Evolutionary conservation across 2,113 vertebrate genomes (phyloP).

Genomic region (Reinhardtius hippoglossoides): DNA sequence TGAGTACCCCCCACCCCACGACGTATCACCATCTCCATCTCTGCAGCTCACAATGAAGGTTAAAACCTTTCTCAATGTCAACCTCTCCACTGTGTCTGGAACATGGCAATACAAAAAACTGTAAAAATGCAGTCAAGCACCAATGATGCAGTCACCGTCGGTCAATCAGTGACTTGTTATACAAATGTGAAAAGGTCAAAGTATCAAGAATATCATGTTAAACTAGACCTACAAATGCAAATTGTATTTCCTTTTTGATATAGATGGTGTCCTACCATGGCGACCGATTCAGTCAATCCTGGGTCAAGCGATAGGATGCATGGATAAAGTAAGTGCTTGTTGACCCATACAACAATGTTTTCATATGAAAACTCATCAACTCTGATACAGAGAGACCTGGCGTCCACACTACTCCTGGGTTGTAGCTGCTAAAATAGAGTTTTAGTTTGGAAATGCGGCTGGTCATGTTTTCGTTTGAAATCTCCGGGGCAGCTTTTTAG

Average conservation of each 20-base stretch:
- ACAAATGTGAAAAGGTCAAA: conserved; percentile 38
- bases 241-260: conserved; percentile 16
- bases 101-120: conserved; percentile 39
- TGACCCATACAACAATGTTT: not conserved
- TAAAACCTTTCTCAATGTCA: conserved; percentile 51
- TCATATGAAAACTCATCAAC: too few relatives aligned
- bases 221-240: conserved; percentile 4
- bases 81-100: conserved; percentile 16
- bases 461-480: too few relatives aligned
- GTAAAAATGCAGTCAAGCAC: conserved; percentile 23
- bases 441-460: too few relatives aligned
- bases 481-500: too few relatives aligned
- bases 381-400: too few relatives aligned
- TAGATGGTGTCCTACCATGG: not conserved
- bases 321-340: not conserved
- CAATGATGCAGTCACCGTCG: conserved; percentile 29
- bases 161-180: conserved; percentile 22
- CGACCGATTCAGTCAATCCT: not conserved
- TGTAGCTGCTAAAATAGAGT: too few relatives aligned
- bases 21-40: conserved; percentile 6
- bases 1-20: not conserved
- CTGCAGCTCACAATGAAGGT: conserved; percentile 44
- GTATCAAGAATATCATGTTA: conserved; percentile 15
- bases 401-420: too few relatives aligned
- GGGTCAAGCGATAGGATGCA: not conserved